These are phyloP conservation scores for Sylvicola cinctus DNA, from an alignment of 2,888 invertebrate genomes.

Conservation along the genomic window DNA sequence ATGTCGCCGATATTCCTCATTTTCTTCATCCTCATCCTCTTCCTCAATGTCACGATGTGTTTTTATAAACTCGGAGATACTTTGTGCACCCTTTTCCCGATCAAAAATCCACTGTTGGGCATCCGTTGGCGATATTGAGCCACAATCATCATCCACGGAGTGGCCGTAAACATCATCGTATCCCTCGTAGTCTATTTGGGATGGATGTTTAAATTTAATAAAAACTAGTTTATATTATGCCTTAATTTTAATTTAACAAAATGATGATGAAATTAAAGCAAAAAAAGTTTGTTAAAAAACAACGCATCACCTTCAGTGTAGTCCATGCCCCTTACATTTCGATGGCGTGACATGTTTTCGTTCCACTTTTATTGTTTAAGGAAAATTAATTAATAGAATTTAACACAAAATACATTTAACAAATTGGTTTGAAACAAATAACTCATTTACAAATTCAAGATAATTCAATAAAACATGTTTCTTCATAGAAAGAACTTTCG, in stretches of 20 bases:
- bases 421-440: too few species aligned
- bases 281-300: neutral
- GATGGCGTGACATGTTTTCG: conserved; percentile 60
- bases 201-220: conserved; percentile 13
- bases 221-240: conserved; percentile 5
- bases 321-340: conserved; percentile 65
- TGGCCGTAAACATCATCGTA: conserved; percentile 75
- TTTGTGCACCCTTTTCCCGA: conserved; percentile 48
- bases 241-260: conserved; percentile 1
- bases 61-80: conserved; percentile 51
- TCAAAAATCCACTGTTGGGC: conserved; percentile 69
- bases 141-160: conserved; percentile 88
- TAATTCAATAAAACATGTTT: too few species aligned
- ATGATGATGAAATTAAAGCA: conserved; percentile 2
- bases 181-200: conserved; percentile 55
- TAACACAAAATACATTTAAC: too few species aligned
- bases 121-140: conserved; percentile 76
- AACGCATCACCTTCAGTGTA: conserved; percentile 49
- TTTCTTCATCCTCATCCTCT: conserved; percentile 44
- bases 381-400: too few species aligned
- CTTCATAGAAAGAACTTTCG: too few species aligned
- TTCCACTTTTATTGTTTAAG: too few species aligned
- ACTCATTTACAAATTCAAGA: too few species aligned
- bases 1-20: conserved; percentile 19
- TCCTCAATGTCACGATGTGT: conserved; percentile 46